Conservation (phyloP, 2,113 vertebrate genomes). For the Brevimyrus niger region DNA sequence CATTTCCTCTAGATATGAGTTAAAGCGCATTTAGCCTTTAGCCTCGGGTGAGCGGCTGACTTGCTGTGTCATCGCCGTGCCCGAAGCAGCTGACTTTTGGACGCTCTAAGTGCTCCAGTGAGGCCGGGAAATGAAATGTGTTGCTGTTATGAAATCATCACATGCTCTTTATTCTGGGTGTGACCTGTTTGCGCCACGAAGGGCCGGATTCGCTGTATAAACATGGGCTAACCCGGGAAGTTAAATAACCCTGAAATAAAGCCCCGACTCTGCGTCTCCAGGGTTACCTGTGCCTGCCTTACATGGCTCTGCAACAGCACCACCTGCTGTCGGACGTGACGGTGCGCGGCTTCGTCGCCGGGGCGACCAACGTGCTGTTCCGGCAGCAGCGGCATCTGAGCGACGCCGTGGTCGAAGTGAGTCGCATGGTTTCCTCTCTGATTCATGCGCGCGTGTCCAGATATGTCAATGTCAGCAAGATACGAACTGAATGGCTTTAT, state of each 20-base stretch:
- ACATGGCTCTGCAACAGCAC: conserved; percentile 97
- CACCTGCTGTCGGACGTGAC: conserved; percentile 89
- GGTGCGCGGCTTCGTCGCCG: conserved; percentile 85
- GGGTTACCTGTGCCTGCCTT: conserved; percentile 95
- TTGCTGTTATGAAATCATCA: not conserved
- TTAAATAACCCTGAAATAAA: not conserved
- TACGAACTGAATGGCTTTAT: not conserved
- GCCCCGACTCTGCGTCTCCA: conserved; percentile 44
- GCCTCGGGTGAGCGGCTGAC: not conserved
- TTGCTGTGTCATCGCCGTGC: not conserved
- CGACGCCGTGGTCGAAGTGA: conserved; percentile 84
- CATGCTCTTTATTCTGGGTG: not conserved
- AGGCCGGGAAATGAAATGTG: not conserved
- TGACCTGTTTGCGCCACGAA: not conserved
- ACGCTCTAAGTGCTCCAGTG: not conserved
- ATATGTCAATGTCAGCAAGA: not conserved
- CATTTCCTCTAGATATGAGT: not conserved
- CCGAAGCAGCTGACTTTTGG: not conserved
- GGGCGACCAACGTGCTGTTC: conserved; percentile 95
- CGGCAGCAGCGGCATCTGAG: conserved; percentile 92
- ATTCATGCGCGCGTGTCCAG: not conserved
- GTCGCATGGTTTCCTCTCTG: conserved; percentile 26
- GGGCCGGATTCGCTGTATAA: not conserved
- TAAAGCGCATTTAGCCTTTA: not conserved
- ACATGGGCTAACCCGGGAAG: not conserved